Base-by-base conservation (phyloP, 1,140 invertebrate species). In the Pseudomyrmex concolor region DNA sequence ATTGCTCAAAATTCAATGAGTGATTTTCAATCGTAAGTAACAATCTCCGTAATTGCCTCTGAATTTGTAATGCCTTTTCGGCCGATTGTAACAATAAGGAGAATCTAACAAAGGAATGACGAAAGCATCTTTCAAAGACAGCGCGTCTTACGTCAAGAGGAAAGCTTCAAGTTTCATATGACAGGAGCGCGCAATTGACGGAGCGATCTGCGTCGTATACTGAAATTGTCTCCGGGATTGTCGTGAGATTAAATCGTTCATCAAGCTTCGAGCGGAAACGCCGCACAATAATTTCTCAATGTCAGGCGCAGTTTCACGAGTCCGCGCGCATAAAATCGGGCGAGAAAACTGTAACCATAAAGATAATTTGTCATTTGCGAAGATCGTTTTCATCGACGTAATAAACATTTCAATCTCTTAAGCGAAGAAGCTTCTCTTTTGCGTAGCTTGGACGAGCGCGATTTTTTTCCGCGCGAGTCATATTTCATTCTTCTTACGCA, bases 11-110 rank as follows among this genome's bases (percentile, higher is more conserved):
- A 34, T 5, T 34, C 34, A 7, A 7, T 51, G 2, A 51, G 13
- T 51, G 13, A 51, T 13, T 51, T 3, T 51, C 13, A n/a, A 25
- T 62, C n/a, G 63, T 15, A n/a, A 50, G 45, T 25, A 63, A 62
- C 15, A 60, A 74, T 73, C 57, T 60, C 60, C 19, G n/a, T 73
- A 62, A 62, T 74, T 74, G 19, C 45, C 48, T 8, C 10, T 3
- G 60, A 17, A 62, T 74, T 19, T n/a, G 45, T 19, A 17, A 63
- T 74, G 72, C 45, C 10, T 74, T 12, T 17, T 51, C n/a, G 34
- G 15, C 5, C 15, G 45, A 51, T 34, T 17, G 43, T 22, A 25
- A 62, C 48, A 62, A 34, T 74, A 51, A 63, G 12, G 19, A 10
- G 59, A 62, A 60, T 50, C 10, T 50, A 25, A 50, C 43, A 51